phyloP scores from a whole-genome alignment of 2,797 vertebrate species.

The Natrix natrix region DNA sequence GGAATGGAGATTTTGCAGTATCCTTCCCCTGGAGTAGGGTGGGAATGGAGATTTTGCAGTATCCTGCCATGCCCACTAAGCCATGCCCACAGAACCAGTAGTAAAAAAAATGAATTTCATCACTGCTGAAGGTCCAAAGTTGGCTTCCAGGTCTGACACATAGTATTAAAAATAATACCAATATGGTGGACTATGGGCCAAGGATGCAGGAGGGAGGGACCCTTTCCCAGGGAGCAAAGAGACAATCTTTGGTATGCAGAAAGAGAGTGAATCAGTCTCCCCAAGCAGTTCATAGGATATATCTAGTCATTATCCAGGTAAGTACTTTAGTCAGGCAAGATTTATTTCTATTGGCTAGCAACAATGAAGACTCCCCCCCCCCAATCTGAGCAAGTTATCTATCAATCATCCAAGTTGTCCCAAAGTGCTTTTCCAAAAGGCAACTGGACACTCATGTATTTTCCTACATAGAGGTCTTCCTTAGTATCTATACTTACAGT shows the following conservation, averaged over 20 bases:
- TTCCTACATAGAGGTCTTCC: background rate
- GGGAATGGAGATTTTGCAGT: too few species aligned
- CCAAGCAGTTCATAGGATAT: background rate
- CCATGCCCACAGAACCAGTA: too few species aligned
- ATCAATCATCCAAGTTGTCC: background rate
- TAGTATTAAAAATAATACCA: background rate
- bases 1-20: too few species aligned
- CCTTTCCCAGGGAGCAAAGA: background rate
- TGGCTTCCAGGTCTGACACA: background rate
- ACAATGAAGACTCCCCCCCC: background rate
- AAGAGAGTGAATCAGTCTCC: background rate
- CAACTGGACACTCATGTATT: background rate
- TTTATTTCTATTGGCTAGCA: background rate
- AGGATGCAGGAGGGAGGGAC: too few species aligned
- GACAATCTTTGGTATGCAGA: background rate
- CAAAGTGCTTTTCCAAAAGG: background rate
- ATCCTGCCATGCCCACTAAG: too few species aligned
- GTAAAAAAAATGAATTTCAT: too few species aligned
- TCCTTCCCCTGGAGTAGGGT: too few species aligned
- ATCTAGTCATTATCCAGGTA: too few species aligned
- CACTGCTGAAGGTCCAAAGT: too few species aligned
- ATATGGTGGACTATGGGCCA: background rate
- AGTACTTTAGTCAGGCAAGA: background rate
- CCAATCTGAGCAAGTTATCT: background rate
- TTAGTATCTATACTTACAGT: background rate